These are phyloP conservation scores for Gorsachius goisagi DNA, from an alignment of 2,113 vertebrate species.

Conservation along the genomic window DNA sequence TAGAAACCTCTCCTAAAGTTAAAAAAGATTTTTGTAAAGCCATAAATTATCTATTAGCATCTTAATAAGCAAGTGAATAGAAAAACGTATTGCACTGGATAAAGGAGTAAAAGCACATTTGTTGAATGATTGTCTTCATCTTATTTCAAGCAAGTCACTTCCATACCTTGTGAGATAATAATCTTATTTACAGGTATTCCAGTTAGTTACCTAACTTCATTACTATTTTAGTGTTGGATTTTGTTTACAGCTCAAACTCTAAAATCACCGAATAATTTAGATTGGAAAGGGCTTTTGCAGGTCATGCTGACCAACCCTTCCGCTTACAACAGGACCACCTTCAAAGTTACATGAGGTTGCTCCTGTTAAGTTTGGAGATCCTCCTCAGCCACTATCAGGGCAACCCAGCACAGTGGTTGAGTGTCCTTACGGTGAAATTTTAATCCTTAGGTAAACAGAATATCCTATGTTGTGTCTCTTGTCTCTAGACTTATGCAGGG, in stretches of 20 bases:
- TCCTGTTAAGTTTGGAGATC: background rate
- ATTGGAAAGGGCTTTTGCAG: background rate
- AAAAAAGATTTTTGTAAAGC: background rate
- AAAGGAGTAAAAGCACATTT: background rate
- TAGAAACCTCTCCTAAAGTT: background rate
- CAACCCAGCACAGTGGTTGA: background rate
- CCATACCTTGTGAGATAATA: background rate
- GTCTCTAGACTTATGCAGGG: background rate
- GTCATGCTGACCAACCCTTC: background rate
- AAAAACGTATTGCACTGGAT: background rate
- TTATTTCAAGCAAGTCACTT: background rate
- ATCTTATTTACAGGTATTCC: background rate
- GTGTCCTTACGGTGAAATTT: rapidly evolving
- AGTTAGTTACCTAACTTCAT: background rate
- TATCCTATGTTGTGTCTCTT: background rate
- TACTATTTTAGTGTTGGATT: background rate
- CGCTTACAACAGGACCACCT: background rate
- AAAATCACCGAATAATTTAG: background rate
- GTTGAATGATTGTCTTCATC: background rate
- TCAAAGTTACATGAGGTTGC: background rate
- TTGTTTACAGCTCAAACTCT: background rate
- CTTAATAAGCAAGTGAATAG: background rate
- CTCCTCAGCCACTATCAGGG: background rate
- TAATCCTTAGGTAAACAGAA: background rate
- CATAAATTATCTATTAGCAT: background rate